A percentile compares a stretch with the other conserved stretches of the same genome.
These are phyloP conservation scores for Agrochola lychnidis DNA, from an alignment of 2,888 invertebrate species.

Conservation along the genomic window DNA sequence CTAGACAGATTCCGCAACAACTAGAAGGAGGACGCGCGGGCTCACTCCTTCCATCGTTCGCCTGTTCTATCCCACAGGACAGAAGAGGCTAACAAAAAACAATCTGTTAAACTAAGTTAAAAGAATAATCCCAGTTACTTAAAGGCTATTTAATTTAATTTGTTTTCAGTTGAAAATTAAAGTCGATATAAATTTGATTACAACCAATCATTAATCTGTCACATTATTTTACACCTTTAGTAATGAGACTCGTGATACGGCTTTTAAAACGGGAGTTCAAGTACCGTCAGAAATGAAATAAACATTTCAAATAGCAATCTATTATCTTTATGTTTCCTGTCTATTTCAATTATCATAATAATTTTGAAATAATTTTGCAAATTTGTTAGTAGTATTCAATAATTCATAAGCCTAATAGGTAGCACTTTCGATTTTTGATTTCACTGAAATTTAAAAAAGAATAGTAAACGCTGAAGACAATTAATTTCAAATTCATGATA, in stretches of 20 bases:
- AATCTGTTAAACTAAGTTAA: too few species aligned
- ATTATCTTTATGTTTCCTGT: neutral
- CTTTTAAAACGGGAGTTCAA: neutral
- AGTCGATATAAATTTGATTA: neutral
- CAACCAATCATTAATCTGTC: neutral
- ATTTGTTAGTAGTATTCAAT: neutral
- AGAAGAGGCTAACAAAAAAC: neutral
- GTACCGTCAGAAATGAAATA: neutral
- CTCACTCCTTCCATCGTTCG: neutral
- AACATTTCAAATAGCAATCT: neutral
- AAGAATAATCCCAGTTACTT: neutral
- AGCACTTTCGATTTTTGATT: neutral
- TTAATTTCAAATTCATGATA: neutral
- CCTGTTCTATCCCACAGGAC: too few species aligned
- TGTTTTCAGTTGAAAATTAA: neutral
- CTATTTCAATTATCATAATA: slow-evolving; percentile 13
- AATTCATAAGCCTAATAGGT: neutral
- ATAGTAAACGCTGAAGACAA: too few species aligned
- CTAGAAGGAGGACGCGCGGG: too few species aligned
- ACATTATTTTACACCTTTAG: neutral
- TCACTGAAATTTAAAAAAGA: neutral
- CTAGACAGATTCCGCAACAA: too few species aligned
- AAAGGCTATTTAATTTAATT: neutral
- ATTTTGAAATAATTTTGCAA: neutral
- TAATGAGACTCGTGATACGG: neutral